Percentiles rank a stretch among this genome's conserved stretches.
These are phyloP conservation scores for Raja brachyura DNA, from an alignment of 2,113 vertebrate species.

Conservation along the genomic window DNA sequence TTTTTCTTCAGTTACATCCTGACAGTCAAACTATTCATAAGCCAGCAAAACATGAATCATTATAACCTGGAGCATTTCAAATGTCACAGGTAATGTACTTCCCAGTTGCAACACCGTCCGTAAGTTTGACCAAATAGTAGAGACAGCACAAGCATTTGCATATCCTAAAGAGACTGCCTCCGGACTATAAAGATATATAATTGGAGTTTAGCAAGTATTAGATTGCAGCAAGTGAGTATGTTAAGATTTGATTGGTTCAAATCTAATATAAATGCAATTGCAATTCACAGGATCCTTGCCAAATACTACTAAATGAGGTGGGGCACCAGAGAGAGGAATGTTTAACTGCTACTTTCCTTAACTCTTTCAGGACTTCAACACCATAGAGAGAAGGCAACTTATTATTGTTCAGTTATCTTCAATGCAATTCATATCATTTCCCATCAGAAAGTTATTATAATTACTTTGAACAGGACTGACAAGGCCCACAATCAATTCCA, in stretches of 20 bases:
- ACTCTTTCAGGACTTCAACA: slow-evolving; percentile 16
- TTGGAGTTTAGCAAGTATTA: slow-evolving; percentile 17
- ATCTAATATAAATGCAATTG: not conserved
- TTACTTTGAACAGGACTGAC: not conserved
- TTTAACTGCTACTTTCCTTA: not conserved
- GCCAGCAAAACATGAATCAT: slow-evolving; percentile 27
- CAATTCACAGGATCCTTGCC: slow-evolving; percentile 17
- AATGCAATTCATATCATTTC: not conserved
- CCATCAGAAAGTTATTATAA: not conserved
- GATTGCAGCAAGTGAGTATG: slow-evolving; percentile 23
- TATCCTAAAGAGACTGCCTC: not conserved
- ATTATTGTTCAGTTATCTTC: too few species aligned
- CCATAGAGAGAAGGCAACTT: not conserved
- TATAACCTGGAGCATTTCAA: slow-evolving; percentile 25
- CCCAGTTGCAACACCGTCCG: not conserved
- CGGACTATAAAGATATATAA: not conserved
- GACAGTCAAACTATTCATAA: slow-evolving; percentile 45
- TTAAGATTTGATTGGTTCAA: slow-evolving; percentile 14
- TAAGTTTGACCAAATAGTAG: not conserved
- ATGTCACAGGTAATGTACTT: slow-evolving; percentile 13
- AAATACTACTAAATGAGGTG: slow-evolving; percentile 28
- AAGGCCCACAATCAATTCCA: not conserved
- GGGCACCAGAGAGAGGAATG: not conserved
- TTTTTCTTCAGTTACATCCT: slow-evolving; percentile 46
- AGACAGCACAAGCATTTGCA: not conserved